These are phyloP conservation scores for Pangasianodon gigas DNA, from an alignment of 2,113 vertebrate genomes.

Conservation along the genomic window DNA sequence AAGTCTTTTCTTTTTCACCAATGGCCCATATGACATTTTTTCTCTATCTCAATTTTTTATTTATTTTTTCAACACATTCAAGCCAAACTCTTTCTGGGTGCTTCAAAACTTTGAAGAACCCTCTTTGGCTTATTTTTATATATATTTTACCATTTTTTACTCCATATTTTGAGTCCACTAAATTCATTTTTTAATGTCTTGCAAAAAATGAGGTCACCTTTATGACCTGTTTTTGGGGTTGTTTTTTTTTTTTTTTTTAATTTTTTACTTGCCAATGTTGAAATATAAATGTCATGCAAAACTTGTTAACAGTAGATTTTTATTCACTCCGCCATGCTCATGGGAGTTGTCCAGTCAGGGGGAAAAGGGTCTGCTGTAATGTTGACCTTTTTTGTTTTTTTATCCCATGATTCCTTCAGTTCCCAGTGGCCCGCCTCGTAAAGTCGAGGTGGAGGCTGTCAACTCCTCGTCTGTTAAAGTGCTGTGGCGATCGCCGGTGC, in stretches of 20 bases:
- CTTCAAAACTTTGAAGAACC: conserved; percentile 92
- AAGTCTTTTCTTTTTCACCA: conserved; percentile 60
- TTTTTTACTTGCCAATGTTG: conserved; percentile 83
- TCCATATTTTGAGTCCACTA: conserved; percentile 92
- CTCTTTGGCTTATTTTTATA: conserved; percentile 95
- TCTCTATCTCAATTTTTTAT: conserved; percentile 65
- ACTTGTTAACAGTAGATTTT: conserved; percentile 75
- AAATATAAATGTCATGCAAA: conserved; percentile 77
- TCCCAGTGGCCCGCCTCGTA: conserved; percentile 99
- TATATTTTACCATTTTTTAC: conserved; percentile 93
- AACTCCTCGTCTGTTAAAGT: conserved; percentile 99
- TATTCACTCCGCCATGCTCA: conserved; percentile 63
- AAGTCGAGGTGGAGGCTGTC: conserved; percentile 99
- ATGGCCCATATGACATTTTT: conserved; percentile 61
- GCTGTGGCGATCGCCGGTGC: conserved; percentile 95
- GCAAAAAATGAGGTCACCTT: conserved; percentile 70
- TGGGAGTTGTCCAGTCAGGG: conserved; percentile 67
- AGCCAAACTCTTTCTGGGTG: conserved; percentile 80
- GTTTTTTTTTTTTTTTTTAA: conserved; percentile 74
- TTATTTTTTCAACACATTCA: conserved; percentile 66
- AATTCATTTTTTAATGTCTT: conserved; percentile 96
- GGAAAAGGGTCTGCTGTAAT: conserved; percentile 81
- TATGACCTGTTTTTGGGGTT: conserved; percentile 77
- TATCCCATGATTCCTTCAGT: conserved; percentile 99
- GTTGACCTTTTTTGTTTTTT: conserved; percentile 78